phyloP scores from a whole-genome alignment of 92 coral and sea anemone genomes.

The Metridium senile region DNA sequence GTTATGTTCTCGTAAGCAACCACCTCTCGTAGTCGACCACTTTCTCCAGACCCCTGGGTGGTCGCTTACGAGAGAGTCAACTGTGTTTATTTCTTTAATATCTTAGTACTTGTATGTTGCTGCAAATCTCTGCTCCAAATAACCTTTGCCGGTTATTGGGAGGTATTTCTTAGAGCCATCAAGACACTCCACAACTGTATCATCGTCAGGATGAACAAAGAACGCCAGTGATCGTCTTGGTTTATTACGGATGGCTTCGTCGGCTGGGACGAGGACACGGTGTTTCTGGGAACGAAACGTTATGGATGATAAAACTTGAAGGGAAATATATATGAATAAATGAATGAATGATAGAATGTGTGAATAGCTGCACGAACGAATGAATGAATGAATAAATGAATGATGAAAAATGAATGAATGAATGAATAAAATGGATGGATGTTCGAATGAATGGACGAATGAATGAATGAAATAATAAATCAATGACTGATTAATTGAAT shows the following conservation, averaged over 20 bases:
- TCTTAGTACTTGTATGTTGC: conserved; percentile 53
- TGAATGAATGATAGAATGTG: neutral
- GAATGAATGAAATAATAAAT: too few species aligned
- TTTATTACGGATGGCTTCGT: conserved; percentile 59
- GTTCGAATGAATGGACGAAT: neutral
- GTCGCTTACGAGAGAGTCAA: too few species aligned
- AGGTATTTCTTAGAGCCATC: conserved; percentile 86
- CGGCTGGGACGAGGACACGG: conserved; percentile 82
- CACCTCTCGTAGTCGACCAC: too few species aligned
- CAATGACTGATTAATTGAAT: neutral
- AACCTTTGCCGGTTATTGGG: conserved; percentile 69
- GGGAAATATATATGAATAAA: neutral
- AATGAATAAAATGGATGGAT: neutral
- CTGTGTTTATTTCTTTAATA: too few species aligned
- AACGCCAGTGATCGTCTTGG: conserved; percentile 81
- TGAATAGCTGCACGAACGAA: neutral
- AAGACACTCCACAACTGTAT: conserved; percentile 77
- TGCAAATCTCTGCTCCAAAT: conserved; percentile 75
- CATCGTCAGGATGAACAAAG: conserved; percentile 81
- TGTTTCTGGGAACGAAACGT: conserved; percentile 73
- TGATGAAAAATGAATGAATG: neutral
- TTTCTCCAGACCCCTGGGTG: too few species aligned
- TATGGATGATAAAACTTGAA: neutral
- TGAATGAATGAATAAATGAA: neutral
- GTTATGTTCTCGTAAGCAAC: too few species aligned